Conservation (phyloP, 2,113 vertebrate species). For the Bubo blakistoni region DNA sequence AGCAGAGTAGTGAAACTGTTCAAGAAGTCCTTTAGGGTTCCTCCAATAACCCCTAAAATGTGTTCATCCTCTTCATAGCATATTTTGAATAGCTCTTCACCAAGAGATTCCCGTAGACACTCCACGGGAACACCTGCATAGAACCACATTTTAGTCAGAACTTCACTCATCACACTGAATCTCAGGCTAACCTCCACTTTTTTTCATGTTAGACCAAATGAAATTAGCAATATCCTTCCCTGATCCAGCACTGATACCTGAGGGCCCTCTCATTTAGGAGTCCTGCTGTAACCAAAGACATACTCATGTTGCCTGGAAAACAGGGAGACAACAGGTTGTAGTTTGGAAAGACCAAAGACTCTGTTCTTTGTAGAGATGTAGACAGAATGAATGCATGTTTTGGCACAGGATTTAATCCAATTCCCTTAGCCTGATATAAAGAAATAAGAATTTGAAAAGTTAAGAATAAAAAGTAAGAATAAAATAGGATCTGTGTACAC, state of each 20-base stretch:
- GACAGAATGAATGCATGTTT: background rate
- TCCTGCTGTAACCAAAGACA: background rate
- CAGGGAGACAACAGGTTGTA: background rate
- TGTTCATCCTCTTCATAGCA: constrained; percentile 95
- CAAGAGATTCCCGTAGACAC: constrained; percentile 79
- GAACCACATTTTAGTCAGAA: background rate
- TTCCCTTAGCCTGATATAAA: background rate
- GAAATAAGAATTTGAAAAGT: background rate
- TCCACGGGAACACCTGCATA: constrained; percentile 82
- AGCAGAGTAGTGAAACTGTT: constrained; percentile 96
- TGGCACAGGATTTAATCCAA: background rate
- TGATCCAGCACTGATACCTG: background rate
- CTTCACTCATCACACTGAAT: background rate
- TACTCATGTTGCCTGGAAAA: background rate
- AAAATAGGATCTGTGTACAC: background rate
- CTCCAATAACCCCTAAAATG: constrained; percentile 90
- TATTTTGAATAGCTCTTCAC: constrained; percentile 91
- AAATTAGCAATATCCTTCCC: background rate
- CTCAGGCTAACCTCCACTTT: background rate
- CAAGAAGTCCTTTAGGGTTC: constrained; percentile 94
- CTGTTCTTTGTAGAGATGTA: background rate
- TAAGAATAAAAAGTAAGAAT: background rate
- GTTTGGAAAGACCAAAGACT: background rate
- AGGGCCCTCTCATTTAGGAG: background rate
- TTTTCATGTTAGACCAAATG: background rate